phyloP scores from a whole-genome alignment of 2,888 invertebrate species.

The Mantis religiosa region DNA sequence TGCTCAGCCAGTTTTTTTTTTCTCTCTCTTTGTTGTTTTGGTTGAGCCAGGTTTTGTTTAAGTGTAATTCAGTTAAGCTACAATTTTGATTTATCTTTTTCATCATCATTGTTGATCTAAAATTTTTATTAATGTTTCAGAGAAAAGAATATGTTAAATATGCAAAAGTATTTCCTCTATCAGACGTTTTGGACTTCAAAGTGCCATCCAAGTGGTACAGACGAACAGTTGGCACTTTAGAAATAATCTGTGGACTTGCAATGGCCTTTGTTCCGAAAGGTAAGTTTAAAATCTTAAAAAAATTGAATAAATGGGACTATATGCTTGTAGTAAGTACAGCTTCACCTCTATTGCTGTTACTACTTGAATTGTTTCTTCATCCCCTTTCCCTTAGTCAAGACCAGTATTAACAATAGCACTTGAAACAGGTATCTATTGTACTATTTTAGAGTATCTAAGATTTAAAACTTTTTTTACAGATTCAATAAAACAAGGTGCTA shows the following conservation, averaged over 20 bases:
- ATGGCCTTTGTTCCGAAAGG: constrained; percentile 80
- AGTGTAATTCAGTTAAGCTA: no score
- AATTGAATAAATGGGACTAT: not conserved
- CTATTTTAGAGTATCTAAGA: not conserved
- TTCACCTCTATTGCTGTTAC: no score
- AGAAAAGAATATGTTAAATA: constrained; percentile 92
- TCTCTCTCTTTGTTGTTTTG: no score
- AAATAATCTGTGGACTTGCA: constrained; percentile 78
- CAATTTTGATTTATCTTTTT: no score
- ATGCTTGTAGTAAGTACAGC: no score
- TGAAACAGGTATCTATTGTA: no score
- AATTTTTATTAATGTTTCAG: constrained; percentile 53
- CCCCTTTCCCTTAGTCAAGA: no score
- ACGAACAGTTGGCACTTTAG: constrained; percentile 75
- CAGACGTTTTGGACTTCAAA: constrained; percentile 76
- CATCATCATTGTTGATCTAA: no score
- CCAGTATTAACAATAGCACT: no score
- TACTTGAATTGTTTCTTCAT: no score
- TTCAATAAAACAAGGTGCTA: constrained; percentile 85
- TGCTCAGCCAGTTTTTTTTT: no score
- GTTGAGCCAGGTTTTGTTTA: no score
- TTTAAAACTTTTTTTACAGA: constrained; percentile 56
- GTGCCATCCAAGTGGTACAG: constrained; percentile 91
- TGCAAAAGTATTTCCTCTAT: constrained; percentile 88
- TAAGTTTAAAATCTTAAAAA: constrained; percentile 49